Percentiles rank a stretch among this genome's conserved stretches.
phyloP scores from a whole-genome alignment of 2,797 vertebrate species.

The Acestrorhynchus altus region DNA sequence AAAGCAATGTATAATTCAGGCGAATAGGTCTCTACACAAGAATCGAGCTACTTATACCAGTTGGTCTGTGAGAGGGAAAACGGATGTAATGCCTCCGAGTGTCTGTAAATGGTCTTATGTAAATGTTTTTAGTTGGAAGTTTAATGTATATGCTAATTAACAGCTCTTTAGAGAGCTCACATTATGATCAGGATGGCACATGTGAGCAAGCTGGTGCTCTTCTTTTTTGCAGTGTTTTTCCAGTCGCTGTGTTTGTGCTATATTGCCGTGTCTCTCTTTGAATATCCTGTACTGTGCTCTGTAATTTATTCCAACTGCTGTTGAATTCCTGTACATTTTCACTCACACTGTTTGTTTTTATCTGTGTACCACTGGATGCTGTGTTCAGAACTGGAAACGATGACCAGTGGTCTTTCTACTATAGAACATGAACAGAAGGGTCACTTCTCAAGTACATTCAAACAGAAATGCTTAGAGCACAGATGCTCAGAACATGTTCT shows the following conservation, averaged over 20 bases:
- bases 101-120: too few species aligned
- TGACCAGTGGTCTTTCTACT: conserved; percentile 17
- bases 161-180: conserved; percentile 56
- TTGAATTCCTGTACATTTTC: conserved; percentile 52
- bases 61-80: too few species aligned
- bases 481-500: too few species aligned
- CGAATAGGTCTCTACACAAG: too few species aligned
- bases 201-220: conserved; percentile 71
- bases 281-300: conserved; percentile 46
- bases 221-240: conserved; percentile 67
- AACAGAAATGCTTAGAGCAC: not conserved
- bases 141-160: conserved; percentile 13
- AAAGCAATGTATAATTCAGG: not conserved
- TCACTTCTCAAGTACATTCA: not conserved
- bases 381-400: conserved; percentile 32
- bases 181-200: conserved; percentile 60
- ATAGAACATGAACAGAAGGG: conserved; percentile 21
- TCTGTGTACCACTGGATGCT: conserved; percentile 48
- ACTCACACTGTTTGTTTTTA: conserved; percentile 44
- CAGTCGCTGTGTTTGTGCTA: conserved; percentile 72
- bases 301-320: conserved; percentile 49
- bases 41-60: too few species aligned
- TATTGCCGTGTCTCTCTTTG: conserved; percentile 66
- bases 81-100: too few species aligned
- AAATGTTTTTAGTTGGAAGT: too few species aligned